Base-by-base conservation (phyloP, 1,140 invertebrate genomes). In the Solenopsis fugax region DNA sequence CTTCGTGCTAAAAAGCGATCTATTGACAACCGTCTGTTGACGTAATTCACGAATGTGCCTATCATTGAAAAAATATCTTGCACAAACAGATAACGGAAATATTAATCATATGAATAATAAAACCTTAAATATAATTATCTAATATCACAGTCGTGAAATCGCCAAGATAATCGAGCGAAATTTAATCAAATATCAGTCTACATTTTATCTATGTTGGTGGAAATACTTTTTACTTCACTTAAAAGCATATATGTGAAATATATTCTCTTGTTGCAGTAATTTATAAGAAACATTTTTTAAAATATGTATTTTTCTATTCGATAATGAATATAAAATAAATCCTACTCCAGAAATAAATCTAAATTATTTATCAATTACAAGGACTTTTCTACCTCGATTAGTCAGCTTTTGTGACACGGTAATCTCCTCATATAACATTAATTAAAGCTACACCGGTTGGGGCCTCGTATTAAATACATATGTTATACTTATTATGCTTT, bases 81-180 rank as follows among this genome's bases (percentile, higher is more conserved):
- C 37, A 21, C 21, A 56, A 48, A 45, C 78, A 81, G 78, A 81
- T 81, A 81, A 81, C 50, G 37, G 4, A 41, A 56, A 65, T 54
- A 54, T 54, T 45, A 21, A 69, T 56, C 34, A 4, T 41, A 45
- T n/a, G 41, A 67, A 41, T 56, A n/a, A 56, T 16, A 9, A 37
- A 78, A 65, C 6, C 37, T n/a, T 10, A 75, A 21, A 75, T 64
- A 48, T 29, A 77, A 64, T 64, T 75, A 18, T 12, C 18, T 34
- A 77, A 62, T 60, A 24, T 9, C 21, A 73, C 24, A 60, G 3
- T 24, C 41, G 21, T 37, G 48, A 56, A 54, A 71, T 69, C 50
- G 1, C 10, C 41, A 16, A 10, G 13, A 67, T 77, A 69, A 65
- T 67, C 13, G 56, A 45, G n/a, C 13, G 10, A 24, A 34, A 13